Evolutionary conservation across 2,113 vertebrate species (phyloP).

Genomic region (Menidia beryllina): DNA sequence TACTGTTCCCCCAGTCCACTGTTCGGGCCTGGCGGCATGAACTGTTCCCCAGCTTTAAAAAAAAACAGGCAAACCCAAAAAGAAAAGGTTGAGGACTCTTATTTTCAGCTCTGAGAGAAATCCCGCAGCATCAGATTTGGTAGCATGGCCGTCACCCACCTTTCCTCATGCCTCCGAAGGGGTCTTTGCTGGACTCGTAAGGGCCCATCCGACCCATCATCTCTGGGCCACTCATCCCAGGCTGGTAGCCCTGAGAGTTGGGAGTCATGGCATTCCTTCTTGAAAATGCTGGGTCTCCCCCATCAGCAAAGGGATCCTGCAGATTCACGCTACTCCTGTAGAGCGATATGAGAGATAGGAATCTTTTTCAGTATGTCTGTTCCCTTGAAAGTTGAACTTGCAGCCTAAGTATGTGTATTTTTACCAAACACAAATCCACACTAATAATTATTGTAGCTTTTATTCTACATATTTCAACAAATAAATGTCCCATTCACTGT

Average conservation of each 20-base stretch:
- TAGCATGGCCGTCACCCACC: slow-evolving; percentile 74
- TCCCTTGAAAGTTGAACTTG: too few species aligned
- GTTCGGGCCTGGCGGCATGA: slow-evolving; percentile 94
- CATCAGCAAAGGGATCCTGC: slow-evolving; percentile 96
- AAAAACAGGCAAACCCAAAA: slow-evolving; percentile 1
- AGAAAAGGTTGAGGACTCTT: not conserved
- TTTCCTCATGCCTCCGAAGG: slow-evolving; percentile 98
- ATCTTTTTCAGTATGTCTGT: too few species aligned
- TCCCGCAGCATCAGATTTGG: not conserved
- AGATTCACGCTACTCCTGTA: slow-evolving; percentile 93
- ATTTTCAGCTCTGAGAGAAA: not conserved
- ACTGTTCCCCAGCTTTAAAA: slow-evolving; percentile 89
- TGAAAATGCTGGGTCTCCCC: slow-evolving; percentile 92
- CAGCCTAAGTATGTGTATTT: too few species aligned
- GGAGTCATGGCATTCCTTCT: slow-evolving; percentile 95
- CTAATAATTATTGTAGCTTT: too few species aligned
- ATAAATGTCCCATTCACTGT: too few species aligned
- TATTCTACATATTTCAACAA: too few species aligned
- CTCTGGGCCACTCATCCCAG: slow-evolving; percentile 93
- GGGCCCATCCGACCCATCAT: slow-evolving; percentile 93
- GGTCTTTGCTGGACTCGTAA: slow-evolving; percentile 96
- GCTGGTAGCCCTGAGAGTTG: slow-evolving; percentile 94
- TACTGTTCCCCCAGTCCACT: slow-evolving; percentile 94
- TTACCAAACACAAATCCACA: too few species aligned
- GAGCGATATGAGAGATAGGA: not conserved